Evolutionary conservation across 2,888 invertebrate species (phyloP).

Genomic region (Drosophila atripex): DNA sequence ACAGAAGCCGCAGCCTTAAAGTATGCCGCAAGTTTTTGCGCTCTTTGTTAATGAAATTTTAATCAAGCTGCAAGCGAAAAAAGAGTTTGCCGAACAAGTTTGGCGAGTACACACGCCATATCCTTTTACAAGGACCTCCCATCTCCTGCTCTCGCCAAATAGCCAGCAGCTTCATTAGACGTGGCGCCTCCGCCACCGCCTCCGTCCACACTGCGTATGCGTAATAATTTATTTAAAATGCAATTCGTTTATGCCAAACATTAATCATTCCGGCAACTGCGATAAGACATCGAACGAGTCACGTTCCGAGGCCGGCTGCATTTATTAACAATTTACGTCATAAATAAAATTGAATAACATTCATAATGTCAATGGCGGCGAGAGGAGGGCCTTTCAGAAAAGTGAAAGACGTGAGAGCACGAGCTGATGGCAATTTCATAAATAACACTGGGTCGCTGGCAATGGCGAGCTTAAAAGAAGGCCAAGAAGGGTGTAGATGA

Average conservation of each 20-base stretch:
- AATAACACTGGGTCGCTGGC: slow-evolving; percentile 36
- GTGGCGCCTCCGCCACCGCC: slow-evolving; percentile 49
- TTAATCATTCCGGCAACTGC: slow-evolving; percentile 60
- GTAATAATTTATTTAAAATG: slow-evolving; percentile 75
- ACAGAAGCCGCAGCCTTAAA: slow-evolving; percentile 58
- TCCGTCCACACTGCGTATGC: slow-evolving; percentile 58
- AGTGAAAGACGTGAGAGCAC: slow-evolving; percentile 59
- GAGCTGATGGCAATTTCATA: slow-evolving; percentile 56
- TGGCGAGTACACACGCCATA: slow-evolving; percentile 28
- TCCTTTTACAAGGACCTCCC: slow-evolving; percentile 22
- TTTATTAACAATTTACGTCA: slow-evolving; percentile 77
- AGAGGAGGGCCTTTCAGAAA: not conserved
- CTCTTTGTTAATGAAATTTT: slow-evolving; percentile 77
- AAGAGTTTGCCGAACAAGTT: slow-evolving; percentile 46
- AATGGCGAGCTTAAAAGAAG: no score
- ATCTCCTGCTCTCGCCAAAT: slow-evolving; percentile 46
- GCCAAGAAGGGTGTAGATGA: slow-evolving; percentile 13
- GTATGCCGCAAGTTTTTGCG: slow-evolving; percentile 68
- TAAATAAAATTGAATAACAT: slow-evolving; percentile 75
- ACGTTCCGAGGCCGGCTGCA: slow-evolving; percentile 53
- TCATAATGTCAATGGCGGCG: slow-evolving; percentile 61
- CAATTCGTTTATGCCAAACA: slow-evolving; percentile 71
- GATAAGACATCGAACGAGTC: slow-evolving; percentile 47
- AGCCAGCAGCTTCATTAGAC: slow-evolving; percentile 72
- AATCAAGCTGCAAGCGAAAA: slow-evolving; percentile 64